These are phyloP conservation scores for Drosophila helvetica DNA, from an alignment of 2,888 invertebrate species.

Conservation along the genomic window DNA sequence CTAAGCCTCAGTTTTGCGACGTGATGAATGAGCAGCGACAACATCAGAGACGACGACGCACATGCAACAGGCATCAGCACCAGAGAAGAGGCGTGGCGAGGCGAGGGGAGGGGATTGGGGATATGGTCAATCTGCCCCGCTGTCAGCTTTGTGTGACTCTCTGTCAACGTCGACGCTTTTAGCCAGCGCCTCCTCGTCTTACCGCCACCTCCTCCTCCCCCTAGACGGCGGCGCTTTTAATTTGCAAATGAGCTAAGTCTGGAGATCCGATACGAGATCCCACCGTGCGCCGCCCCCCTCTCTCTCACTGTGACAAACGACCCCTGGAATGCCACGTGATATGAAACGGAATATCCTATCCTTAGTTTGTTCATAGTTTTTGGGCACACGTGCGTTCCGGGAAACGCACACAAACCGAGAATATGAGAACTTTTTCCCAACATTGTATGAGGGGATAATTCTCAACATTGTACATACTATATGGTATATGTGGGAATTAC, in stretches of 20 bases:
- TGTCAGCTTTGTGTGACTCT: constrained; percentile 74
- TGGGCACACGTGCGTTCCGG: background rate
- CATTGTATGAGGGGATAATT: background rate
- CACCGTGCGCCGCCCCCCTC: constrained; percentile 5
- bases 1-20: constrained; percentile 56
- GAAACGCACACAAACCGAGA: background rate
- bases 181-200: constrained; percentile 23
- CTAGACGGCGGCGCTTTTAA: constrained; percentile 56
- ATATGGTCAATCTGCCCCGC: constrained; percentile 38
- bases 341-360: constrained; percentile 2
- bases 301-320: background rate
- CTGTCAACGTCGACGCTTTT: constrained; percentile 61
- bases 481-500: no score
- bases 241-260: constrained; percentile 69
- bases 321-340: constrained; percentile 1
- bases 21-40: constrained; percentile 70
- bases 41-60: constrained; percentile 43
- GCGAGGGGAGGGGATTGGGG: background rate
- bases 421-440: background rate
- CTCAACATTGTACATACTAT: no score
- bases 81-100: constrained; percentile 1
- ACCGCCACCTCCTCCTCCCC: background rate
- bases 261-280: constrained; percentile 35
- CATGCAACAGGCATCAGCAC: constrained; percentile 41
- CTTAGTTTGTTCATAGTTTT: background rate